Evolutionary conservation across 2,888 invertebrate genomes (phyloP).

Genomic region (Caenorhabditis sp.): DNA sequence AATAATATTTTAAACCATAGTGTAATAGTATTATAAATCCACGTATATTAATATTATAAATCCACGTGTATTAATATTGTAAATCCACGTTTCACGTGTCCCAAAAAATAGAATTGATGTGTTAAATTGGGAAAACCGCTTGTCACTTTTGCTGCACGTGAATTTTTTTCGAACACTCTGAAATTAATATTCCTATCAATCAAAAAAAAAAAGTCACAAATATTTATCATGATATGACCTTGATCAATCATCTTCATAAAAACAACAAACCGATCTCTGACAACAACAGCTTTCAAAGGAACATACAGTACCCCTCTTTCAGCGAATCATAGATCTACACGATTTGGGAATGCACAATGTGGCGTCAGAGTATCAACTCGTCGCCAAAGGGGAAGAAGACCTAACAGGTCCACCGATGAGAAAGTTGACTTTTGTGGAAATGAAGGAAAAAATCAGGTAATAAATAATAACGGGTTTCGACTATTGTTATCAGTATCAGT

Average conservation of each 20-base stretch:
- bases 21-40: too few relatives aligned
- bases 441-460: constrained; percentile 48
- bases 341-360: constrained; percentile 44
- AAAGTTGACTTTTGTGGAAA: constrained; percentile 35
- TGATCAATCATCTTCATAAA: neutral
- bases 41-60: too few relatives aligned
- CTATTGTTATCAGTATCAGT: neutral
- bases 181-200: neutral
- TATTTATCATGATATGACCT: neutral
- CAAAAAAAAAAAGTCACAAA: neutral
- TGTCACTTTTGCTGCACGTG: neutral
- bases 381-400: constrained; percentile 24
- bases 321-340: constrained; percentile 36
- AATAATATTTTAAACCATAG: too few relatives aligned
- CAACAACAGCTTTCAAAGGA: neutral
- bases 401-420: constrained; percentile 17
- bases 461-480: constrained; percentile 4
- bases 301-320: constrained; percentile 2
- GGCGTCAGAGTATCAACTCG: constrained; percentile 37
- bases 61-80: too few relatives aligned
- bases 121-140: neutral
- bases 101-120: too few relatives aligned
- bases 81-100: too few relatives aligned
- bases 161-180: neutral
- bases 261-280: neutral